Base-by-base conservation (phyloP, 2,888 invertebrate genomes). In the Hanleya hanleyi region DNA sequence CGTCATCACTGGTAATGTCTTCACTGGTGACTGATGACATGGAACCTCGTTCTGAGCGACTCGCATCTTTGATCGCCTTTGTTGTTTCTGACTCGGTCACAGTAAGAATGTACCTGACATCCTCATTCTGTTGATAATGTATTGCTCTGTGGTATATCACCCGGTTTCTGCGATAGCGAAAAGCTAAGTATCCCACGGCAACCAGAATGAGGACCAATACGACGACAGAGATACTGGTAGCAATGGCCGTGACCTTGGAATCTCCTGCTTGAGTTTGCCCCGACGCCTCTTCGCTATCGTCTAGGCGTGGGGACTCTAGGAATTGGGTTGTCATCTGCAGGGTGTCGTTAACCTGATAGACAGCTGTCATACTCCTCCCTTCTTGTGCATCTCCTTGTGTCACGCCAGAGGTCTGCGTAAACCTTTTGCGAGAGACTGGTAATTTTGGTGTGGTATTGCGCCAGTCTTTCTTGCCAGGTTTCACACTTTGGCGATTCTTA, bases 1-100 rank as follows among this genome's bases (percentile, higher is more conserved):
- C 80, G 4, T 69, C 50, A n/a, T 81, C 71, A 65, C 81, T 82
- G 9, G 83, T 83, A 35, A 83, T 83, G 67, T 83, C 83, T 67
- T 81, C 79, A 68, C 79, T 81, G 3, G 83, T 77, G 26, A 73
- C 67, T 1, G 83, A 83, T 1, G 82, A 81, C 29, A 79, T 78
- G 1, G 83, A 83, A 12, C 82, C 80, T 22, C 81, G 67, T 38
- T 83, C 82, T 26, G 78, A 73, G 3, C 83, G 74, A 9, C 79
- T 77, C 1, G 68, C 29, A 18, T 32, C 32, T 50, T 66, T 67
- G n/a, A 41, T 29, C 15, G 35, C 70, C 26, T 67, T 67, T 12
- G 51, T 51, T 49, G 33, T 38, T 18, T 41, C 26, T 22, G 67
- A 64, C 22, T 68, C 69, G 15, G 51, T n/a, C 33, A 41, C 15